Evolutionary conservation across 1,140 invertebrate genomes (phyloP), one percentile per base, ranked within the genome.

Genomic region (Phthorimaea operculella): DNA sequence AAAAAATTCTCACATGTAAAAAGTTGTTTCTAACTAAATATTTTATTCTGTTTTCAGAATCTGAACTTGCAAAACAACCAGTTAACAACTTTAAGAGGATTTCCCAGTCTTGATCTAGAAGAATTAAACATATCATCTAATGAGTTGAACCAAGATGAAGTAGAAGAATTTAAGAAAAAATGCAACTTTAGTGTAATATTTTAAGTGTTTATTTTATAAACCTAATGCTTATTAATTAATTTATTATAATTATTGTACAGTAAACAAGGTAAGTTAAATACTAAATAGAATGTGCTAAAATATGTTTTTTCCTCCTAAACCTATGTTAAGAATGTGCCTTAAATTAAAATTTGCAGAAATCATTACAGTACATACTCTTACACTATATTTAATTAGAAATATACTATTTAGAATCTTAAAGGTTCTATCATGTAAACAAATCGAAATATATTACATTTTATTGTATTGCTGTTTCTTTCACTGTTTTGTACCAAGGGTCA

Each of bases 41-140:
- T 39, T 39, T 51, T 58, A 44, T 53, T 57, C 63, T 62, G 51
- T 14, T 76, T 83, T 52, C 69, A 80, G 79, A 72, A 69, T 57
- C 58, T 83, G 45, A 66, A 72, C 55, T 66, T 84, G 52, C 71
- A 66, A 52, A 76, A 74, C 34, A 84, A 84, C 54, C 64, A 75
- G 44, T 54, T 84, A 48, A 73, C 62, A 14, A 72, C 77, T 36
- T 60, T 84, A 16, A 65, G 66, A 57, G 64, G 63, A 39, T 84
- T 84, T 57, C 79, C 81, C 7, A 16, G 7, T 49, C 59, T 84
- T 50, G 16, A 73, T 15, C 60, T 84, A 52, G 62, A 75, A 51
- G 67, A 67, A 47, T 59, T 84, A 18, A 64, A 57, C 52, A 62
- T 64, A 69, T 67, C 16, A 84, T 82, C 63, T 50, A 62, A 9